phyloP scores from a whole-genome alignment of 2,888 invertebrate species.

The Acanthosepion lycidas region DNA sequence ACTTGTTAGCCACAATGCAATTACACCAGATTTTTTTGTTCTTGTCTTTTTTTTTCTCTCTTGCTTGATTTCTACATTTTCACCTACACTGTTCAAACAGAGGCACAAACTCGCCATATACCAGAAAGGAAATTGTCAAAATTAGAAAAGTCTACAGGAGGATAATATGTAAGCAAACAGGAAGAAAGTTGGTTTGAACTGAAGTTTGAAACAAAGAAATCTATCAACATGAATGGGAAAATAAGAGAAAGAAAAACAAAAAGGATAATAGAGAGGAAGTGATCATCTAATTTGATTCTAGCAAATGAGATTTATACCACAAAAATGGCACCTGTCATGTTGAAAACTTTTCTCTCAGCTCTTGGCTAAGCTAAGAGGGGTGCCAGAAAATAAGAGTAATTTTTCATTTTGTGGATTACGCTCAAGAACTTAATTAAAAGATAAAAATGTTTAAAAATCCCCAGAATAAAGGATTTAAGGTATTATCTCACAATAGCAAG shows the following conservation, averaged over 20 bases:
- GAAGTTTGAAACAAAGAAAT: background rate
- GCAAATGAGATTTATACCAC: background rate
- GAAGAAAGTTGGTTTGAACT: background rate
- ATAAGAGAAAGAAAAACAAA: background rate
- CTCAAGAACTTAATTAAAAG: background rate
- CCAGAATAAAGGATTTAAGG: background rate
- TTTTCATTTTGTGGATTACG: background rate
- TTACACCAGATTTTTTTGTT: background rate
- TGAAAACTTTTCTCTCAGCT: background rate
- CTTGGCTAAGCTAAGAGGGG: background rate
- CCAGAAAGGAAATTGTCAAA: slow-evolving; percentile 20
- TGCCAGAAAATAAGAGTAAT: background rate
- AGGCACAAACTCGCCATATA: background rate
- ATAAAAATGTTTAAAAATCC: background rate
- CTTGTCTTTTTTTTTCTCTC: background rate
- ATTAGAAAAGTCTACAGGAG: background rate
- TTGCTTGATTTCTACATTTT: background rate
- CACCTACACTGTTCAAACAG: background rate
- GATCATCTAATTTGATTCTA: background rate
- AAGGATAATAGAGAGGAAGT: background rate
- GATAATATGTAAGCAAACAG: background rate
- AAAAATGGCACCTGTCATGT: background rate
- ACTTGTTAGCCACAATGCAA: slow-evolving; percentile 33
- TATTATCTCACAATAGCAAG: background rate
- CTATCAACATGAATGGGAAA: background rate